Evolutionary conservation across 2,888 invertebrate genomes (phyloP).

Genomic region (Scaptomyza flava): DNA sequence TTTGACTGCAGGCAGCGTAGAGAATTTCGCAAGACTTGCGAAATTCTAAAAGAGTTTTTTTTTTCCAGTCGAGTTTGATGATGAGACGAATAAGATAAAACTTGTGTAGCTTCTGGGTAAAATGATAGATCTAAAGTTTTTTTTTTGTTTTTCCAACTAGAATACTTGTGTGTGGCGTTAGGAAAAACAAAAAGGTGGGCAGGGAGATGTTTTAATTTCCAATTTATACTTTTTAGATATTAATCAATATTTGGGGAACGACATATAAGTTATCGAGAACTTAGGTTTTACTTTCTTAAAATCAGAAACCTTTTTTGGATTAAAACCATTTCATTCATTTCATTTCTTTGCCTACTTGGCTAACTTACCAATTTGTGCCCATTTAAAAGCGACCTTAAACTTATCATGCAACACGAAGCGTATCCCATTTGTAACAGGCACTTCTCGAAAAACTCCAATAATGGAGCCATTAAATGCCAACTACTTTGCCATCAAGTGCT

Average conservation of each 20-base stretch:
- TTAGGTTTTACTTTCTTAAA: too few species aligned
- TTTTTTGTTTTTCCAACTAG: background rate
- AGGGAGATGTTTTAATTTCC: too few species aligned
- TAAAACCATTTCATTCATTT: background rate
- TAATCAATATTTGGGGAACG: background rate
- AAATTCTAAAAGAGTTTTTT: constrained; percentile 22
- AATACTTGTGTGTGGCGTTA: constrained; percentile 8
- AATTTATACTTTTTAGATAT: background rate
- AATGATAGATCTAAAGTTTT: constrained; percentile 12
- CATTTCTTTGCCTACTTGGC: constrained; percentile 11
- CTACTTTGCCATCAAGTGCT: constrained; percentile 77
- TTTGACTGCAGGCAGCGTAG: constrained; percentile 39
- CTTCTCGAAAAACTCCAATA: constrained; percentile 70
- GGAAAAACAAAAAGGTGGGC: background rate
- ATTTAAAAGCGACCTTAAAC: background rate
- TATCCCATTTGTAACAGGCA: constrained; percentile 67
- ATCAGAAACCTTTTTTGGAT: too few species aligned
- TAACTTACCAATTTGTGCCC: background rate
- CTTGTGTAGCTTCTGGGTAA: constrained; percentile 34
- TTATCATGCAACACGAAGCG: constrained; percentile 27
- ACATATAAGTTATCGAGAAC: too few species aligned
- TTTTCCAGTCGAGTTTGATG: background rate
- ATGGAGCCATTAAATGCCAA: constrained; percentile 80
- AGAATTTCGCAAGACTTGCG: constrained; percentile 16
- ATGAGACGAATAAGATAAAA: constrained; percentile 32